Evolutionary conservation across 2,113 vertebrate genomes (phyloP).

Genomic region (Aphyosemion australe): DNA sequence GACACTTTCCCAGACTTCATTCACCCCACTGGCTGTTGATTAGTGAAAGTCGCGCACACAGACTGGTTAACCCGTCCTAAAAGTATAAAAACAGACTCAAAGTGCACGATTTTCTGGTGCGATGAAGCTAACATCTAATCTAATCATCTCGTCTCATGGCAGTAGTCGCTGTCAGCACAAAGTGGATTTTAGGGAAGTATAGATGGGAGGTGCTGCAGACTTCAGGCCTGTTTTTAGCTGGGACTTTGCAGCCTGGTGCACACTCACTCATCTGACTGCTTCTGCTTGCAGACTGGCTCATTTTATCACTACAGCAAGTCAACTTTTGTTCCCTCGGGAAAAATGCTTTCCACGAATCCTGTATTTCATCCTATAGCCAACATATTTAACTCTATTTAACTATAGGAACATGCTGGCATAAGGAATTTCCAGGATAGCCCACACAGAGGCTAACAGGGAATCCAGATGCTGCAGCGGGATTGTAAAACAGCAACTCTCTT

Average conservation of each 20-base stretch:
- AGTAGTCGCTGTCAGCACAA: constrained; percentile 49
- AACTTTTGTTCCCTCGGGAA: constrained; percentile 54
- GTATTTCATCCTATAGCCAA: background rate
- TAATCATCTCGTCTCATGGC: constrained; percentile 7
- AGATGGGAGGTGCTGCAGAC: constrained; percentile 38
- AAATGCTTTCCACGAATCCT: constrained; percentile 63
- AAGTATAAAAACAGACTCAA: background rate
- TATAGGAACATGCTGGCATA: constrained; percentile 24
- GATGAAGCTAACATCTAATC: constrained; percentile 3
- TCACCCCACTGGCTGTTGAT: background rate
- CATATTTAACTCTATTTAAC: constrained; percentile 29
- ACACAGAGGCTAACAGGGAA: constrained; percentile 56
- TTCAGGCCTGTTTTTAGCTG: constrained; percentile 24
- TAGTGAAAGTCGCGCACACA: background rate
- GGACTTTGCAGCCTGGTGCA: constrained; percentile 37
- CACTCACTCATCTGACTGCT: constrained; percentile 26
- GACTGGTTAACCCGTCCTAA: background rate
- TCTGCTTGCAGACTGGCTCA: constrained; percentile 27
- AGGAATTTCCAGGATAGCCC: constrained; percentile 36
- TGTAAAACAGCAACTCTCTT: constrained; percentile 51
- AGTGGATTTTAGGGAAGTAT: constrained; percentile 60
- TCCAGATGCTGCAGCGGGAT: constrained; percentile 35
- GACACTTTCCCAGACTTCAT: background rate
- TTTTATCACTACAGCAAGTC: constrained; percentile 42
- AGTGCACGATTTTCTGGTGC: background rate